Percentiles rank a stretch among this genome's conserved stretches.
Evolutionary conservation across 2,888 invertebrate genomes (phyloP).

Genomic region (Noctua fimbriata): DNA sequence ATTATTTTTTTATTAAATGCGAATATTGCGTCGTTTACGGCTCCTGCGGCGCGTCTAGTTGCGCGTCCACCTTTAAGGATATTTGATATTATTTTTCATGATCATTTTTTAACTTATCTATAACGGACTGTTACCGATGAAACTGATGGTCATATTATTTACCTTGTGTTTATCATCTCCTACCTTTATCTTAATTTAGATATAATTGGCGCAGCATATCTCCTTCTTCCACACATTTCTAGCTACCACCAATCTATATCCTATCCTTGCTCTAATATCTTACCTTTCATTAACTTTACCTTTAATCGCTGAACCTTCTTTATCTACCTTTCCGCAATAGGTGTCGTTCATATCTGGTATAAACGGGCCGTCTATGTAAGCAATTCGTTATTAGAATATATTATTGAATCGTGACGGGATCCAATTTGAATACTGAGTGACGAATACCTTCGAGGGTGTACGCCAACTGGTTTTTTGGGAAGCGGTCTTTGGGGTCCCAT

Average conservation of each 20-base stretch:
- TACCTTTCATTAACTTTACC: not conserved
- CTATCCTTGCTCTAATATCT: not conserved
- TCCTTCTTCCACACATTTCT: not conserved
- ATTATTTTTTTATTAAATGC: no score
- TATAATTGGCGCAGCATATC: not conserved
- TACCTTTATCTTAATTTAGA: no score
- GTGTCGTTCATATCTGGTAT: slow-evolving; percentile 44
- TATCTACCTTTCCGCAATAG: not conserved
- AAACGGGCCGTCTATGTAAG: slow-evolving; percentile 52
- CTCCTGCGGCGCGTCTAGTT: no score
- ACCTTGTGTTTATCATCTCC: not conserved
- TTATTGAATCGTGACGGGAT: slow-evolving; percentile 55
- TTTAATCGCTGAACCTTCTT: slow-evolving; percentile 33
- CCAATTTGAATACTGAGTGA: slow-evolving; percentile 61
- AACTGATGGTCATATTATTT: not conserved
- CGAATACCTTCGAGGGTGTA: slow-evolving; percentile 30
- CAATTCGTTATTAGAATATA: slow-evolving; percentile 56
- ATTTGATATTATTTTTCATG: not conserved
- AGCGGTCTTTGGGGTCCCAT: not conserved
- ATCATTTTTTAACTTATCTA: not conserved
- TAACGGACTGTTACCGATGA: not conserved
- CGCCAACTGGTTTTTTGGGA: slow-evolving; percentile 35
- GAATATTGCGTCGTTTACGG: no score
- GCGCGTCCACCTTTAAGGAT: not conserved
- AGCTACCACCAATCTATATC: not conserved